phyloP scores from a whole-genome alignment of 2,888 invertebrate species.

The Adineta ricciae region DNA sequence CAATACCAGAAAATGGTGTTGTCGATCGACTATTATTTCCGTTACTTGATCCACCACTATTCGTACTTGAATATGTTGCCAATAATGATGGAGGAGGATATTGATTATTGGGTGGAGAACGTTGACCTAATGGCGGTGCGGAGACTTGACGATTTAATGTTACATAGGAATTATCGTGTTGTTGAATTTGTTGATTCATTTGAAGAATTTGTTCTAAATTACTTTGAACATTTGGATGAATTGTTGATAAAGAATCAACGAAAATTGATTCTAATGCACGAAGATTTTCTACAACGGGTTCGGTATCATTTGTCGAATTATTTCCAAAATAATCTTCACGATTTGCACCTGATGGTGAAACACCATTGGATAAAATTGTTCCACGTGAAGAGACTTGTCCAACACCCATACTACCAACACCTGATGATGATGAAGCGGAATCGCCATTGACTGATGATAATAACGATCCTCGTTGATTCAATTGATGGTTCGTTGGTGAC shows the following conservation, averaged over 20 bases:
- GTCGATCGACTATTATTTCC: slow-evolving; percentile 7
- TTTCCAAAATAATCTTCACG: neutral
- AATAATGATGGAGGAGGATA: neutral
- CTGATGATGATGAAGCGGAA: neutral
- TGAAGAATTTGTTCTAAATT: slow-evolving; percentile 5
- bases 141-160: neutral
- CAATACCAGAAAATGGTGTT: neutral
- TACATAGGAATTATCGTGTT: neutral
- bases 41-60: neutral
- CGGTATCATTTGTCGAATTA: neutral
- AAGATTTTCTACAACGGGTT: neutral
- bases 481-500: neutral
- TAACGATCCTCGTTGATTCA: neutral
- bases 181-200: neutral
- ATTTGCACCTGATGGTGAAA: neutral
- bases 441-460: neutral
- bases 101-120: neutral
- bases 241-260: neutral
- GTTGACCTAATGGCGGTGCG: neutral
- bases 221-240: neutral
- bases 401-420: neutral
- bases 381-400: neutral
- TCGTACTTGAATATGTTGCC: neutral
- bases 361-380: neutral
- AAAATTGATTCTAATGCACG: neutral